A percentile compares a stretch with the other conserved stretches of the same genome.
Evolutionary conservation across 2,888 invertebrate species (phyloP).

Genomic region (Coenonympha arcania): DNA sequence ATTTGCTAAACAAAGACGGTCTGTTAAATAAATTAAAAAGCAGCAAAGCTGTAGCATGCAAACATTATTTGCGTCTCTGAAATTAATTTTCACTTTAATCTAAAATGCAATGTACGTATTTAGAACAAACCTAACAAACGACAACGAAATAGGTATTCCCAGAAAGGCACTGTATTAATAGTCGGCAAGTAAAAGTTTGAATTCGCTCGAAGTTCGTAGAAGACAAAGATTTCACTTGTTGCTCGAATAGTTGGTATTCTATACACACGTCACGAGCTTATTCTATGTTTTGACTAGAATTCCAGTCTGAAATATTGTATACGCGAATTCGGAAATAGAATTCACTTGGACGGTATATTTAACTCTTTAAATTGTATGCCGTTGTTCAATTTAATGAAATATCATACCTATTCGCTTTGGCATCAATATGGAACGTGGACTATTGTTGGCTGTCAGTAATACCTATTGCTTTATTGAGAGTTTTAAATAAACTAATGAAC

Average conservation of each 20-base stretch:
- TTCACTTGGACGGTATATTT: constrained; percentile 4
- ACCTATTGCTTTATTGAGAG: too few species aligned
- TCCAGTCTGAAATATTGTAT: constrained; percentile 25
- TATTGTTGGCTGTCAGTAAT: not conserved
- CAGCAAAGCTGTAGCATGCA: too few species aligned
- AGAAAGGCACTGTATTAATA: not conserved
- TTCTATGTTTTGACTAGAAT: constrained; percentile 35
- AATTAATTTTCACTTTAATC: too few species aligned
- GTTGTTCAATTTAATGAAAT: not conserved
- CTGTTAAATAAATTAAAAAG: too few species aligned
- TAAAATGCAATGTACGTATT: not conserved
- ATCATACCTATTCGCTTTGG: not conserved
- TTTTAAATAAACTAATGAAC: too few species aligned
- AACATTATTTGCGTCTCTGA: not conserved
- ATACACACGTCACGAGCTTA: constrained; percentile 40
- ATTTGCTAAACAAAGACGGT: not conserved
- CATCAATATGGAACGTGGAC: not conserved
- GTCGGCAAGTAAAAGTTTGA: constrained; percentile 10
- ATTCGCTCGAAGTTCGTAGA: constrained; percentile 14
- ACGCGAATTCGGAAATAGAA: constrained; percentile 17
- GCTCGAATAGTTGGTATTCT: constrained; percentile 45
- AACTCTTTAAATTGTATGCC: not conserved
- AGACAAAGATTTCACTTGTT: constrained; percentile 51
- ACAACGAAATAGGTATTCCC: not conserved
- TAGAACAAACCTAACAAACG: not conserved